Base-by-base conservation (phyloP, 2,888 invertebrate species). In the Drosophila pseudotakahashii region DNA sequence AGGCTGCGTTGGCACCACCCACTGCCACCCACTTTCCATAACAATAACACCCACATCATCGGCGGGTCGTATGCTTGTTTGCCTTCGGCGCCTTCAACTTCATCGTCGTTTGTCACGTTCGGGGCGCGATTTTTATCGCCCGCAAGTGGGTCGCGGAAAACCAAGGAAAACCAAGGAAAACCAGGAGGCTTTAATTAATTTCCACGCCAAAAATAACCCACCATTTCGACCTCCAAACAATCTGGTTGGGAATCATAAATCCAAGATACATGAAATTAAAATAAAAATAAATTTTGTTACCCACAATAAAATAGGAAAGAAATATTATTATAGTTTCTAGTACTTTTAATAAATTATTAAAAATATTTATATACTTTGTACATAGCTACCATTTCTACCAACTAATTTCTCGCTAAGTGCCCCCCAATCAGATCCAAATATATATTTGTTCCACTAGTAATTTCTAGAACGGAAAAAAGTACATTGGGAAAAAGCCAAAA, bases 101-200 rank as follows among this genome's bases (percentile, higher is more conserved):
- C 60, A 63, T 41, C 54, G 68, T 60, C 71, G 76, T 77, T 84
- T 81, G 85, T 81, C 85, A 81, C 81, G 81, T 84, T 81, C 79
- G 34, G 73, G 52, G 42, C 64, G 78, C 76, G 79, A 84, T 74
- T 84, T 84, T 81, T 74, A 81, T 81, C 82, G 74, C 76, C 63
- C 73, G 13, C 58, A 72, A 80, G 73, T 67, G 71, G 77, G 54
- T 37, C 44, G 52, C 23, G 39, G 36, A 44, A 48, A 67, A 26
- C 26, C 26, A 26, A 1, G 39, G 36, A 44, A 48, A 67, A 5
- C 26, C 23, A n/a, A 26, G 26, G 26, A 26, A 26, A 26, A 26
- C 5, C 59, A 64, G 16, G 47, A 60, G 63, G 68, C 77, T 77
- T 81, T 73, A 84, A 79, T 66, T 79, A 54, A 70, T 80, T 55